These are phyloP conservation scores for Laothoe populi DNA, from an alignment of 2,888 invertebrate genomes.

Conservation along the genomic window DNA sequence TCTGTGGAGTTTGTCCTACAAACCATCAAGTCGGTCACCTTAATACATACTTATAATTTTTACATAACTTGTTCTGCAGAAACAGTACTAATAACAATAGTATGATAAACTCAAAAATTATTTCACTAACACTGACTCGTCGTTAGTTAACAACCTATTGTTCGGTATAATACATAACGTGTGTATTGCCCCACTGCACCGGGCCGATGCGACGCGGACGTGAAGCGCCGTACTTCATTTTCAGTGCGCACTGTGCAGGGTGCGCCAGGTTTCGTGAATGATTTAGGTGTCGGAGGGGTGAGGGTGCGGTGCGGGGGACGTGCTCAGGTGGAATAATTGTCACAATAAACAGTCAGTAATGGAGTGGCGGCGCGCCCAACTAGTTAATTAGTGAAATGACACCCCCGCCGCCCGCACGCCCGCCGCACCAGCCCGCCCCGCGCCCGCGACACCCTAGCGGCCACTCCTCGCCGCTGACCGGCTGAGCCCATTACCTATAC, in stretches of 20 bases:
- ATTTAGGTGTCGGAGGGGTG: constrained; percentile 26
- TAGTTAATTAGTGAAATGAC: constrained; percentile 71
- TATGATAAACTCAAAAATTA: neutral
- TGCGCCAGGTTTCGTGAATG: constrained; percentile 20
- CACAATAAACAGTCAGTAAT: constrained; percentile 79
- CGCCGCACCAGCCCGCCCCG: constrained; percentile 33
- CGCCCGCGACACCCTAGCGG: constrained; percentile 35
- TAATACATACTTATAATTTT: neutral
- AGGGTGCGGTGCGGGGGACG: constrained; percentile 37
- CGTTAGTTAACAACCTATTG: neutral
- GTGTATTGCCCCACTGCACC: neutral
- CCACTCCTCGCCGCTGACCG: constrained; percentile 38
- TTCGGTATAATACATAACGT: constrained; percentile 10
- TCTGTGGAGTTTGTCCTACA: neutral
- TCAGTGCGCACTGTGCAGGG: constrained; percentile 13
- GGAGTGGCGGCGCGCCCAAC: constrained; percentile 72
- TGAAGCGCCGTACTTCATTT: no score
- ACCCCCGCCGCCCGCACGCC: constrained; percentile 41
- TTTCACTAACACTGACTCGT: neutral
- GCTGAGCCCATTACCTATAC: constrained; percentile 38
- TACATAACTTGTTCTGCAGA: neutral
- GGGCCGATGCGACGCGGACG: neutral
- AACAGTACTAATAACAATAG: neutral
- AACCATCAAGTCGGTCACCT: neutral
- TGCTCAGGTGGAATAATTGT: constrained; percentile 65